A percentile compares a stretch with the other conserved stretches of the same genome.
Conservation (phyloP, 2,888 invertebrate species). For the Willowsia nigromaculata region DNA sequence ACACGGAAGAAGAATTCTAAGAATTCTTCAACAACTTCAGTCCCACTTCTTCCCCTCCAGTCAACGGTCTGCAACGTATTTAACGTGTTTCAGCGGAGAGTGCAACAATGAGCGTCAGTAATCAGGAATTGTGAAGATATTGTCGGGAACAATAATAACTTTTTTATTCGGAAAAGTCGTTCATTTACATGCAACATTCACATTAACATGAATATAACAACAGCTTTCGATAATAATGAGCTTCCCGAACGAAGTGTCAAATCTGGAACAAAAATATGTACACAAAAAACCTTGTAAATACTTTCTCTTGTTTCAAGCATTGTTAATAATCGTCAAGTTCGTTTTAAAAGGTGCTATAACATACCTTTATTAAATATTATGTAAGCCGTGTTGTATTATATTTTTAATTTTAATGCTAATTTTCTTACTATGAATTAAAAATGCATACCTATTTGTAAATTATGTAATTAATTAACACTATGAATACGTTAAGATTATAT, state of each 20-base stretch:
- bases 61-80: background rate
- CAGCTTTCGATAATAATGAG: constrained; percentile 66
- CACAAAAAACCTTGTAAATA: too few species aligned
- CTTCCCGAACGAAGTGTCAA: constrained; percentile 70
- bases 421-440: too few species aligned
- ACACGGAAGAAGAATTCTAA: constrained; percentile 28
- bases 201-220: constrained; percentile 45
- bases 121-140: background rate
- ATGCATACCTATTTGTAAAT: too few species aligned
- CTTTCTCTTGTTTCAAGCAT: too few species aligned
- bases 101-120: background rate
- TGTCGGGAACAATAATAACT: constrained; percentile 53
- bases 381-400: too few species aligned
- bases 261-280: constrained; percentile 25
- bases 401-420: too few species aligned
- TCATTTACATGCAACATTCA: background rate
- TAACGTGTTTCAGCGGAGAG: background rate
- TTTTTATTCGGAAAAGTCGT: constrained; percentile 34
- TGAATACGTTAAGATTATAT: too few species aligned
- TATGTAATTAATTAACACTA: too few species aligned
- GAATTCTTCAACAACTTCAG: background rate
- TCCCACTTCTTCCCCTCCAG: constrained; percentile 3
- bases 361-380: too few species aligned
- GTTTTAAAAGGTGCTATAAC: too few species aligned
- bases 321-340: too few species aligned